A percentile compares a stretch with the other conserved stretches of the same genome.
Conservation (phyloP, 2,113 vertebrate species). For the Trichomycterus rosablanca region DNA sequence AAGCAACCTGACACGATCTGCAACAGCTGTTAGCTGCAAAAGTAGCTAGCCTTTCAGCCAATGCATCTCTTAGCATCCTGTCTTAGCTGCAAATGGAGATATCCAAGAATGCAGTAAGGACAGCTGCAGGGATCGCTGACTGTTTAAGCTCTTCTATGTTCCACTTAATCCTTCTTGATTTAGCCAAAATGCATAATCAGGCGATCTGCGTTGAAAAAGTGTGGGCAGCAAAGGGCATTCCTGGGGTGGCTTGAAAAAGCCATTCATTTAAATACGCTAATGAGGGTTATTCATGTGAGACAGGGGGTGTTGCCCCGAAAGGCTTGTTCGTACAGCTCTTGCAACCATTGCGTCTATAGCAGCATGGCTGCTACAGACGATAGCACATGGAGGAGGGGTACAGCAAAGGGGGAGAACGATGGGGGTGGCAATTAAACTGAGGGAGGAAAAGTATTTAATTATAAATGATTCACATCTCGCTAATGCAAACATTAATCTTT, state of each 20-base stretch:
- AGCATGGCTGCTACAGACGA: background rate
- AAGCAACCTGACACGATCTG: slow-evolving; percentile 52
- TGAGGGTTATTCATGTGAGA: slow-evolving; percentile 15
- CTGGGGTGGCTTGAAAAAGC: slow-evolving; percentile 11
- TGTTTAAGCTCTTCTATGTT: slow-evolving; percentile 10
- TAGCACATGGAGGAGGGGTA: slow-evolving; percentile 17
- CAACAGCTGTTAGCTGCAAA: slow-evolving; percentile 59
- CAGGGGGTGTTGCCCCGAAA: slow-evolving; percentile 22
- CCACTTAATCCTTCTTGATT: slow-evolving; percentile 10
- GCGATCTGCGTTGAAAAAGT: background rate
- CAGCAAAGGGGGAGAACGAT: background rate
- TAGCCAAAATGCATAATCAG: background rate
- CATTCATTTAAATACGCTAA: slow-evolving; percentile 16
- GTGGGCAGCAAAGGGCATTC: background rate
- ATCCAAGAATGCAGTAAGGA: slow-evolving; percentile 16
- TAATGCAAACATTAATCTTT: slow-evolving; percentile 18
- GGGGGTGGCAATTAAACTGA: slow-evolving; percentile 15
- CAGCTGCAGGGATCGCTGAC: slow-evolving; percentile 32
- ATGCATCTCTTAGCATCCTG: slow-evolving; percentile 19
- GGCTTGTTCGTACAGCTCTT: background rate
- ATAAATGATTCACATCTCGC: slow-evolving; percentile 27
- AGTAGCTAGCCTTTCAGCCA: slow-evolving; percentile 50
- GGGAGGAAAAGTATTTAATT: slow-evolving; percentile 15
- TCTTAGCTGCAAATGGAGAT: slow-evolving; percentile 27
- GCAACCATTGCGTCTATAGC: no score